Base-by-base conservation (phyloP, 2,113 vertebrate species). In the Brevimyrus niger region DNA sequence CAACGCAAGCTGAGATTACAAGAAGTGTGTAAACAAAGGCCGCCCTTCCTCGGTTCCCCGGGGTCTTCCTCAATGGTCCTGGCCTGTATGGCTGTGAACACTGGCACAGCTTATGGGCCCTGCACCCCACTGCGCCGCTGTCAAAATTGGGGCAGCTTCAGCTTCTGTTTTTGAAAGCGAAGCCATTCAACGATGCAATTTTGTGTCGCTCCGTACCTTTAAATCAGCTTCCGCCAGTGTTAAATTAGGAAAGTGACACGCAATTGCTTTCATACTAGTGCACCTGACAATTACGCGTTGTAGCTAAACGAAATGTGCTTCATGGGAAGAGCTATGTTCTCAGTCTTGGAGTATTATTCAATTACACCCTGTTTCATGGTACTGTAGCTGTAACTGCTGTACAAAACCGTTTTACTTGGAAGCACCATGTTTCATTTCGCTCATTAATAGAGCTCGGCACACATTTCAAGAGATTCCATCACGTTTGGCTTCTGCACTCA, bases 1-100 rank as follows among this genome's bases (percentile, higher is more conserved):
- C 90, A 93, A 89, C 92, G 90, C 85, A 89, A 73, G 80, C 42
- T 61, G 89, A 91, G 91, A 89, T 88, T 89, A 88, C 89, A 61
- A 86, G 84, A 89, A 83, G 91, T 76, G 89, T 88, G 55, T 87
- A 89, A 89, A 91, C 87, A 89, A 58, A 91, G 48, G 50, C 19
- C 42, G 69, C 27, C 31, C 31, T 38, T 76, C 69, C n/a, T 80
- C 35, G 17, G 73, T 19, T 80, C 73, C 31, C 73, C 6, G 73
- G 73, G 35, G 35, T 42, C 73, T 42, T 80, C 73, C 35, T 80
- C 73, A 80, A 80, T 80, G 73, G 6, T 19, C 73, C 35, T 38
- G 69, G 27, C 13, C 21, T 23, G 83, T 85, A 23, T 10, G 44
- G 10, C 46, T 86, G 73, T 46, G 82, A 84, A 84, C 7, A 47